Base-by-base conservation (phyloP, 2,888 invertebrate species). In the Luperina nickerlii region DNA sequence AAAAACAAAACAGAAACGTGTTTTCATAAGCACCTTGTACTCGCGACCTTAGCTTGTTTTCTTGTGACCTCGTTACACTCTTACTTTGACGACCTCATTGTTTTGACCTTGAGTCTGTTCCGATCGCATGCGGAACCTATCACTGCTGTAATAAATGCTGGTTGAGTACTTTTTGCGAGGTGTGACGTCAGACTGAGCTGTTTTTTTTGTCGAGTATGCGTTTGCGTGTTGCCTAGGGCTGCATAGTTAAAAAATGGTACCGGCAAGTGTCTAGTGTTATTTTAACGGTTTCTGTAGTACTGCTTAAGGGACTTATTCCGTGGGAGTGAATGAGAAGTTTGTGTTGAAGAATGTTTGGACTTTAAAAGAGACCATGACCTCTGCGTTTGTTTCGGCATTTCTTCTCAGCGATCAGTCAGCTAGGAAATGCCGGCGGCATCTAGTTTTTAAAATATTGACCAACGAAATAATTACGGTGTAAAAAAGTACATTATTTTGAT, bases 1-100 rank as follows among this genome's bases (percentile, higher is more conserved):
- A 74, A 68, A 62, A 78, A 85, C 66, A 72, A 74, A 70, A 82
- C 78, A 76, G 18, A 74, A 80, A 81, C 87, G 60, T 73, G 84
- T 84, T 75, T 71, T 65, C 60, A 57, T 74, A 68, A 81, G 79
- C 70, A 83, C 88, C 88, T 88, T 87, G 88, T 68, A 45, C 8
- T 54, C n/a, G 20, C 65, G 83, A 88, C 88, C 88, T 88, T 78
- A 83, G 71, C 80, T 88, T 79, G 83, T 83, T 87, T 88, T 88
- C 88, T 82, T 81, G 78, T 68, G 78, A 81, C 88, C 88, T 89
- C 78, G 87, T 74, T 71, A 76, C 80, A 81, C 76, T 84, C 84
- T 84, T 84, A 85, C 87, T 89, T 85, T 80, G 71, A 73, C 72
- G 88, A 83, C 89, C 88, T 85, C 79, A 85, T 81, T 88, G 68